Evolutionary conservation across 53 echinoderm and acorn worm genomes (phyloP), one percentile per base, ranked within the genome.

Genomic region (Arbacia lixula): DNA sequence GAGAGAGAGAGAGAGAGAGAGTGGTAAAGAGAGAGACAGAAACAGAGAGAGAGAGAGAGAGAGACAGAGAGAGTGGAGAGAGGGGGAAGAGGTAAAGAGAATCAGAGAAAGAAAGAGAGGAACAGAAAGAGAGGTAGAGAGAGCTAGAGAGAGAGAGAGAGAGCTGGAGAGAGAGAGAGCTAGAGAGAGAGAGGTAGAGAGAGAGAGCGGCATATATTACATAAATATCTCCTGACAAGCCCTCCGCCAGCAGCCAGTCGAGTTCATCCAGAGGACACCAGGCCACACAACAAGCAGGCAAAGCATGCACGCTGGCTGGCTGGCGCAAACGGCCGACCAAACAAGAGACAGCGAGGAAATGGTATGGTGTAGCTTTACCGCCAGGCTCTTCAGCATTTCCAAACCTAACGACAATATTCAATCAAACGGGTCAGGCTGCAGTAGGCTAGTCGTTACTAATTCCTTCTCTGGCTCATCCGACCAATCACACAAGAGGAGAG

Each of bases 141-240:
- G 14, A 46, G 8, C 14, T 46, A 46, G 14, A 46, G 49, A 46
- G 49, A 46, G 14, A 46, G 49, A 46, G 14, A 14, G 49, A 46
- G 14, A 46, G 14, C 8, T 46, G 14, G 49, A 46, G 14, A 33
- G 66, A 66, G 20, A 35, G n/a, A 24, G 42, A 41, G 68, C 39
- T 27, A 66, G 41, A 68, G 43, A 68, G 26, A 28, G 4, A 69
- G 69, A 41, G 69, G 36, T 12, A 34, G 73, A 53, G 53, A 74
- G 52, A 74, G n/a, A 57, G 19, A 57, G 40, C 36, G 60, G 82
- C 64, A 81, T 81, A 81, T 81, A 81, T 81, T 81, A 81, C 82
- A 81, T 81, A 81, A 81, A 81, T 81, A 81, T 81, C 82, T 17
- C 63, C 51, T 81, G 82, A 81, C 82, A 63, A 46, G 63, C 82